Conservation (phyloP, 1,140 invertebrate genomes). For the Philotrypesis tridentata region DNA sequence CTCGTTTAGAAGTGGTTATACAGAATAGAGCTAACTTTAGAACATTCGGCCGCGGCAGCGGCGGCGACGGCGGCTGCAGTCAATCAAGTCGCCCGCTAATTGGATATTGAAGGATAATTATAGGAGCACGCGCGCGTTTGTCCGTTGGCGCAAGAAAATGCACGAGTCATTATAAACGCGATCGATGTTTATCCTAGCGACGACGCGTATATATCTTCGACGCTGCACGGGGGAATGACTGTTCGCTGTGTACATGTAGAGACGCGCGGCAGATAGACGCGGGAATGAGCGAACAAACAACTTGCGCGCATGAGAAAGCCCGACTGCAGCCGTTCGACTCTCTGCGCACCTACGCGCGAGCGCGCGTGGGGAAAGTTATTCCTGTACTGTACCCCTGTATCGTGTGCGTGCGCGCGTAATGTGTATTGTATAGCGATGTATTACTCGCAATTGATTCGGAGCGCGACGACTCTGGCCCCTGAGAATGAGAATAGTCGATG, state of each 20-base stretch:
- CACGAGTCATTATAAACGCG: slow-evolving; percentile 22
- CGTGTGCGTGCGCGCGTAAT: too few species aligned
- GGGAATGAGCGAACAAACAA: too few species aligned
- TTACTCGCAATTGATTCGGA: slow-evolving; percentile 66
- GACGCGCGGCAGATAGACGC: not conserved
- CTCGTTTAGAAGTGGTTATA: too few species aligned
- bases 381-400: too few species aligned
- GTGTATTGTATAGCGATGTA: too few species aligned
- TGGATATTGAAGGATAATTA: not conserved
- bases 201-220: not conserved
- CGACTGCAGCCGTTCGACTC: not conserved
- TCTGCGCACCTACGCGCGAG: slow-evolving; percentile 59
- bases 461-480: too few species aligned
- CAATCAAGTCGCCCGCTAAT: not conserved
- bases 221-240: not conserved
- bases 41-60: too few species aligned
- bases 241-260: not conserved
- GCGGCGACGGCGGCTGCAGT: too few species aligned
- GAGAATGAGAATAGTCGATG: too few species aligned
- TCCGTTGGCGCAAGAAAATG: not conserved
- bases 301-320: slow-evolving; percentile 8
- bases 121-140: not conserved
- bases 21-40: too few species aligned
- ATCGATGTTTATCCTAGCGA: slow-evolving; percentile 27
- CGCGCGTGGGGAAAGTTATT: slow-evolving; percentile 65